A percentile compares a stretch with the other conserved stretches of the same genome.
phyloP scores from a whole-genome alignment of 2,888 invertebrate genomes.

The Drosophila falleni region DNA sequence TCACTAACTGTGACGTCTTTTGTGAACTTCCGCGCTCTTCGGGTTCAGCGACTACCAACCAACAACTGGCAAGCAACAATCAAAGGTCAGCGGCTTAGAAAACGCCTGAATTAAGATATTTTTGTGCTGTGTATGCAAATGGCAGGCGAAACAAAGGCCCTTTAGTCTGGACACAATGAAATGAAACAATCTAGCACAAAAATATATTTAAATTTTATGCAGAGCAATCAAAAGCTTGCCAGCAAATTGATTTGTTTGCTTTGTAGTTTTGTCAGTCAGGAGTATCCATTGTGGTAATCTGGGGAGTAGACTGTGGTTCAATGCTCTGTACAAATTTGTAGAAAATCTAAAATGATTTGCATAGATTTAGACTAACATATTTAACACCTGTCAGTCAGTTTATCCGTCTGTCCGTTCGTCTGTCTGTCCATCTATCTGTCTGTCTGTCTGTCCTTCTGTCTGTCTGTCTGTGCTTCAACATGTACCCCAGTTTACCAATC shows the following conservation, averaged over 20 bases:
- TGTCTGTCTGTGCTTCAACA: neutral
- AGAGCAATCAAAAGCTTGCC: conserved; percentile 46
- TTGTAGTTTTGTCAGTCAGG: conserved; percentile 29
- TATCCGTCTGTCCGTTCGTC: neutral
- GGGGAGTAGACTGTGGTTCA: conserved; percentile 46
- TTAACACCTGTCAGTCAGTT: conserved; percentile 25
- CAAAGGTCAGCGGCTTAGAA: conserved; percentile 51
- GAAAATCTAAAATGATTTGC: conserved; percentile 54
- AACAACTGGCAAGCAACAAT: conserved; percentile 25
- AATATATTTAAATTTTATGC: conserved; percentile 74
- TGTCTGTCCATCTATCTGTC: neutral
- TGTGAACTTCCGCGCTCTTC: conserved; percentile 58
- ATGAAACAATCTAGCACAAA: conserved; percentile 35
- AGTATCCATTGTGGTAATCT: conserved; percentile 19
- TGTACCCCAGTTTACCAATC: conserved; percentile 49
- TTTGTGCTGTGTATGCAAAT: conserved; percentile 54
- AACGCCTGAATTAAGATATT: conserved; percentile 38
- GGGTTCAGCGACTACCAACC: conserved; percentile 21
- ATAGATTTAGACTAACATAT: conserved; percentile 42
- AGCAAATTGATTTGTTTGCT: conserved; percentile 63
- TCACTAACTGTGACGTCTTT: conserved; percentile 67
- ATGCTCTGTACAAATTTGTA: conserved; percentile 37
- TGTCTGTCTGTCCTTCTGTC: neutral
- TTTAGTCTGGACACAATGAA: conserved; percentile 53
- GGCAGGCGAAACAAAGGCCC: conserved; percentile 49